A percentile compares a stretch with the other conserved stretches of the same genome.
These are phyloP conservation scores for Harpalus rufipes DNA, from an alignment of 2,888 invertebrate species.

Conservation along the genomic window DNA sequence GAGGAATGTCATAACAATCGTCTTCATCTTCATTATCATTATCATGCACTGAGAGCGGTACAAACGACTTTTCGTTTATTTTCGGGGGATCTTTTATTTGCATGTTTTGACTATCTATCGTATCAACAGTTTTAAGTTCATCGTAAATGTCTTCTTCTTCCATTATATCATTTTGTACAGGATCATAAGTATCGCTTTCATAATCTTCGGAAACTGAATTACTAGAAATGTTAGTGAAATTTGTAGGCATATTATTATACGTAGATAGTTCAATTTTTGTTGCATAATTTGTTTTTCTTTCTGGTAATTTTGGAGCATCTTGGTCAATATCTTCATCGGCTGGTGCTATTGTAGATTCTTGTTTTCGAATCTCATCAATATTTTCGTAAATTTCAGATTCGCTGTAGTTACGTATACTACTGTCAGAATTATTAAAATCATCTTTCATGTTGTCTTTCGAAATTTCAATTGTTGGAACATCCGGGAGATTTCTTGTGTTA, in stretches of 20 bases:
- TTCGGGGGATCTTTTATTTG: background rate
- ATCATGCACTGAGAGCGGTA: background rate
- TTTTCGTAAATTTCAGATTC: slow-evolving; percentile 57
- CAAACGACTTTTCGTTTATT: background rate
- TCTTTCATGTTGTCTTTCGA: slow-evolving; percentile 9
- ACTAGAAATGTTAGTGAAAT: background rate
- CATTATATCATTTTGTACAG: background rate
- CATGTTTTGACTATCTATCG: background rate
- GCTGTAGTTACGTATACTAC: background rate
- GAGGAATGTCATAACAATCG: slow-evolving; percentile 23
- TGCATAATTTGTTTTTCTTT: background rate
- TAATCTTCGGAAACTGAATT: background rate
- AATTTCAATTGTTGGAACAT: slow-evolving; percentile 14
- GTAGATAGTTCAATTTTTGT: background rate
- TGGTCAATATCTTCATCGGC: background rate
- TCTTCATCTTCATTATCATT: slow-evolving; percentile 32
- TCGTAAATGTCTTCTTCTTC: slow-evolving; percentile 50
- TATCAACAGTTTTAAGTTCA: slow-evolving; percentile 16
- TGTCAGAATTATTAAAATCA: slow-evolving; percentile 1
- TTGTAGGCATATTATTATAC: slow-evolving; percentile 9
- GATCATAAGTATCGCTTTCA: background rate
- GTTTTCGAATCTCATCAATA: slow-evolving; percentile 34
- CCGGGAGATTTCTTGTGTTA: slow-evolving; percentile 43
- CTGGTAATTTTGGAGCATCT: slow-evolving; percentile 48
- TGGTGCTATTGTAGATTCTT: background rate